These are phyloP conservation scores for Drosophila triauraria DNA, from an alignment of 1,140 invertebrate genomes.

Conservation along the genomic window DNA sequence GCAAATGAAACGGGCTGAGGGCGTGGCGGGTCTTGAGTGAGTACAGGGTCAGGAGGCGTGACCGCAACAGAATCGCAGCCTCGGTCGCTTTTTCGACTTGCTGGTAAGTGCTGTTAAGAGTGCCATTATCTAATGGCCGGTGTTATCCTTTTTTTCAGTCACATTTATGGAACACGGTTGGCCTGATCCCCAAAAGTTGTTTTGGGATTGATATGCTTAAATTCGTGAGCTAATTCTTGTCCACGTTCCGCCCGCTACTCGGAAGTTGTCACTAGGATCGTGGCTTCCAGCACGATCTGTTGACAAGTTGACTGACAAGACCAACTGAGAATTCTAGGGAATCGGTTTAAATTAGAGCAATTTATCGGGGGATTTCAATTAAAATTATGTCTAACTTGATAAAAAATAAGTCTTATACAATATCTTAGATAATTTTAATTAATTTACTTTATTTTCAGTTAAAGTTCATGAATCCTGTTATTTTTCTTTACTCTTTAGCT, in stretches of 20 bases:
- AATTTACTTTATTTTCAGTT: background rate
- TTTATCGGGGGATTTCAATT: background rate
- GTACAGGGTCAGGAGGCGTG: conserved; percentile 32
- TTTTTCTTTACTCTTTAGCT: background rate
- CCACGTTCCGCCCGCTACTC: background rate
- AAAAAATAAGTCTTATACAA: too few relatives aligned
- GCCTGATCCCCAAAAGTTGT: conserved; percentile 3
- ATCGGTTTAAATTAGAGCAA: background rate
- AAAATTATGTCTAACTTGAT: too few relatives aligned
- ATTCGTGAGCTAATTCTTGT: conserved; percentile 4
- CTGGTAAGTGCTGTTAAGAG: background rate
- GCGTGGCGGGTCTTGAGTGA: conserved; percentile 19
- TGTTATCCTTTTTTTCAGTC: background rate
- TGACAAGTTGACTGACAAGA: conserved; percentile 12
- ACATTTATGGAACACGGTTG: conserved; percentile 1
- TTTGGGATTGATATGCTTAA: conserved; percentile 1
- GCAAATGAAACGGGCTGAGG: conserved; percentile 16
- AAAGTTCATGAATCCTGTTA: background rate
- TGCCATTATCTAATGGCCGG: conserved; percentile 27
- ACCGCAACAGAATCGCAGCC: conserved; percentile 29
- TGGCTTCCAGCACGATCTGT: conserved; percentile 20
- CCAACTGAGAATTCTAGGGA: conserved; percentile 9
- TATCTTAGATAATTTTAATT: background rate
- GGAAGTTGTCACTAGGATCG: conserved; percentile 23
- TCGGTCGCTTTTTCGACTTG: conserved; percentile 17